Evolutionary conservation across 1,140 invertebrate species (phyloP).

Genomic region (Gryllus bimaculatus): DNA sequence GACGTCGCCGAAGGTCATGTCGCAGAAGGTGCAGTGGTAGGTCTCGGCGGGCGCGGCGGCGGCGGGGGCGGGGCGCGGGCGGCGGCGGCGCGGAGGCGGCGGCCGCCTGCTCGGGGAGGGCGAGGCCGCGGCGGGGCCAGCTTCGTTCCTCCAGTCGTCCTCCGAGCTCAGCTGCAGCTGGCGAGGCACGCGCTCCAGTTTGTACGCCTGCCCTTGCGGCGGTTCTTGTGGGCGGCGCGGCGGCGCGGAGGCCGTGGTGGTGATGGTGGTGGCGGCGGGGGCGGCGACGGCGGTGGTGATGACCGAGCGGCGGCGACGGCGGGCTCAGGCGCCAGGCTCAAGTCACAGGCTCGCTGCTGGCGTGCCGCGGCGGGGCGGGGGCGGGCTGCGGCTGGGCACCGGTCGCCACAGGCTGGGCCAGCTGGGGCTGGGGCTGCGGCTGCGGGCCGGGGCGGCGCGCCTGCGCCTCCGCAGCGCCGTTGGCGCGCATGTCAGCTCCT

Average conservation of each 20-base stretch:
- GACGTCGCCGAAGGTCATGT: constrained; percentile 80
- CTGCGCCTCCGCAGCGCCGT: no score
- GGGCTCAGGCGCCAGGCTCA: no score
- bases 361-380: constrained; percentile 26
- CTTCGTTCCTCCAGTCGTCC: constrained; percentile 34
- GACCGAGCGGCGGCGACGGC: no score
- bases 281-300: constrained; percentile 25
- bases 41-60: constrained; percentile 25
- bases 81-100: no score
- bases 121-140: background rate
- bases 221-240: constrained; percentile 47
- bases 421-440: no score
- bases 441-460: background rate
- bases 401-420: background rate
- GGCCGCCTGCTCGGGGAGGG: no score
- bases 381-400: no score
- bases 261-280: constrained; percentile 30
- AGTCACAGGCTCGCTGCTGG: no score
- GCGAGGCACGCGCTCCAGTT: constrained; percentile 38
- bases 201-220: constrained; percentile 71
- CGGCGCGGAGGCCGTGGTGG: constrained; percentile 13
- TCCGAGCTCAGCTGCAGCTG: constrained; percentile 25
- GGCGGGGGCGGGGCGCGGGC: no score
- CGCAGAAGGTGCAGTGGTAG: constrained; percentile 75
- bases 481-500: no score